Evolutionary conservation across 2,113 vertebrate genomes (phyloP), one percentile per base, ranked within the genome.

Genomic region (Pelecanus crispus): DNA sequence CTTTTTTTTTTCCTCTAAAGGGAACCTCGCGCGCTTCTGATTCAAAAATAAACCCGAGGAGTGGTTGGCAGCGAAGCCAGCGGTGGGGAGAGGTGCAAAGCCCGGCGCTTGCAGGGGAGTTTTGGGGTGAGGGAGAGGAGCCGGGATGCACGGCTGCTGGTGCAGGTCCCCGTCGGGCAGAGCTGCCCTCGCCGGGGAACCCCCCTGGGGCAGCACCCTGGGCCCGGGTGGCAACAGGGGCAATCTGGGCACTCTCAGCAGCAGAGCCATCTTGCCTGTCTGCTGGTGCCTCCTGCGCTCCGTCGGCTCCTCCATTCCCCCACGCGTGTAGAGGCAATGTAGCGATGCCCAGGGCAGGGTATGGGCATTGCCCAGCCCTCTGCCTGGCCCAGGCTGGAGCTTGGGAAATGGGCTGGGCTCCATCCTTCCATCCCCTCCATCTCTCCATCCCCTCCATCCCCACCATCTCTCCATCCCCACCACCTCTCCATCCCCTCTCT

Each of bases 241-340:
- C 44, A 13, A 16, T 12, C 15, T 3, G 53, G 44, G 36, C 36
- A 13, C 10, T 18, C 18, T 4, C 1, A n/a, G 67, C 68, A 72
- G 82, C 86, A 63, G 86, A 59, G 58, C 31, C 31, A 9, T 50
- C 42, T 24, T 36, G 21, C 25, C 68, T 32, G 73, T 52, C 81
- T 72, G 61, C 52, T 12, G 22, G 11, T n/a, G 63, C 72, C 72
- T 68, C 68, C 63, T 58, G 78, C 47, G 45, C 49, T 45, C 61
- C 0, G 0, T 21, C 11, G 3, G 71, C 83, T 45, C 34, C 66
- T 74, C 66, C 1, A 1, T 3, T 55, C 38, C 52, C 18, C 28
- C 20, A 9, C 1, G 6, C 45, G 58, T 28, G 47, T 1, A 70
- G 28, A 36, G 45, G 61, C 13, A 8, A 11, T 0, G 29, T 13